Evolutionary conservation across 2,113 vertebrate genomes (phyloP), one percentile per base, ranked within the genome.

Genomic region (Hippocampus barbouri): DNA sequence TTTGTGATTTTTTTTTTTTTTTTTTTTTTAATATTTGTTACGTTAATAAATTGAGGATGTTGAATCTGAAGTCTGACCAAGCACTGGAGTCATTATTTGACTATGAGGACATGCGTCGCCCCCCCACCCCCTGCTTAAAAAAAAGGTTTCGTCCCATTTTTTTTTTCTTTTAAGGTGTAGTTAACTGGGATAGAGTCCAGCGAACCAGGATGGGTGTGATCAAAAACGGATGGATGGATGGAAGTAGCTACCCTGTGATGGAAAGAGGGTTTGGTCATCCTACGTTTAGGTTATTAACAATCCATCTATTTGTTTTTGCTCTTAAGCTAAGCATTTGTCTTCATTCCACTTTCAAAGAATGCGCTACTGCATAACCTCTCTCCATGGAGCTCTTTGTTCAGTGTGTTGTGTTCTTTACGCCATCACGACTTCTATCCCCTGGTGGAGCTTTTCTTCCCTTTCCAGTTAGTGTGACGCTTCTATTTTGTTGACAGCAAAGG

Each of bases 391-490:
- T 68, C 1, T 71, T 47, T 66, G 43, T 69, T 49, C 25, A 57
- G 21, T 14, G 16, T 73, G 34, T 69, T 62, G 4, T 49, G n/a
- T 0, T 56, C 63, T 70, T 65, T 23, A 68, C 66, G n/a, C 51
- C 2, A 30, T 59, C 71, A 69, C 30, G 1, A 65, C 68, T 76
- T 60, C 34, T 25, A 82, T 74, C 45, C 70, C 30, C 60, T 60
- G 6, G 51, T 75, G 71, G 3, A 73, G 72, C 38, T 10, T 21
- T 67, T 78, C 76, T 74, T 79, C 74, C 41, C 47, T 49, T 73
- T 68, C 66, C 57, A 40, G 25, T 57, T 30, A 68, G 49, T 77
- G 68, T 74, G 75, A 74, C 69, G 0, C 27, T 69, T 61, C 49
- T 49, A 59, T 69, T 79, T 68, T 64, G 27, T 71, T 72, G 63